Conservation (phyloP, 2,797 vertebrate genomes). For the Poecilia wingei region DNA sequence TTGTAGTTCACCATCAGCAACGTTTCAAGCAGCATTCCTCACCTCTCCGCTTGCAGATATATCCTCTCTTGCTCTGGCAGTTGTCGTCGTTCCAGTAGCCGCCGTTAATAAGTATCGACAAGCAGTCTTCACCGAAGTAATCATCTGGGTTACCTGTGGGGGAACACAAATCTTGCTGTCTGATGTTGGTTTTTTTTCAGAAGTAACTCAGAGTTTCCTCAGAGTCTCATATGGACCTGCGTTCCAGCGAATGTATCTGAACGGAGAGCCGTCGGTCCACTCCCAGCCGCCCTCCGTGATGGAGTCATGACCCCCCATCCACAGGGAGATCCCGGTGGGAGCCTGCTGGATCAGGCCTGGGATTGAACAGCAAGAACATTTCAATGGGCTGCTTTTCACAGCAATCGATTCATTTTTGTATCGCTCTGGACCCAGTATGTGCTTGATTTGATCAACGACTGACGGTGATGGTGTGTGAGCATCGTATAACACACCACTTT, state of each 20-base stretch:
- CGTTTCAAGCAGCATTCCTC: not conserved
- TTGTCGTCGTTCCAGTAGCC: conserved; percentile 85
- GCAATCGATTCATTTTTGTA: not conserved
- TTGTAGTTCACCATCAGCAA: not conserved
- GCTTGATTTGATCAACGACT: not conserved
- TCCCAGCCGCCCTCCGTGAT: conserved; percentile 82
- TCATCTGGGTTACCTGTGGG: conserved; percentile 80
- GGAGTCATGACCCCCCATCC: conserved; percentile 84
- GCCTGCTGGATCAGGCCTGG: conserved; percentile 73
- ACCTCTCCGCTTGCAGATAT: conserved; percentile 83
- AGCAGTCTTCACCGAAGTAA: conserved; percentile 79
- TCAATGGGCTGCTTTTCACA: not conserved
- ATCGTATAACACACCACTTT: not conserved
- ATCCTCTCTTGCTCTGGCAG: conserved; percentile 78
- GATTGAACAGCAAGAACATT: conserved; percentile 7
- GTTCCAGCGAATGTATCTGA: conserved; percentile 81
- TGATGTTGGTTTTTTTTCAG: no score
- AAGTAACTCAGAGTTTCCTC: not conserved
- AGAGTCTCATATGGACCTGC: conserved; percentile 61
- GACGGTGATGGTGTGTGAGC: not conserved
- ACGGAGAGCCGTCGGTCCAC: conserved; percentile 80
- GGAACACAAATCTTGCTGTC: not conserved
- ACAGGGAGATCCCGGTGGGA: conserved; percentile 79
- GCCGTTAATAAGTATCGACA: conserved; percentile 75
- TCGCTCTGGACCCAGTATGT: not conserved